These are phyloP conservation scores for Pachyuromys duprasi DNA, from an alignment of 2,797 vertebrate genomes.

Conservation along the genomic window DNA sequence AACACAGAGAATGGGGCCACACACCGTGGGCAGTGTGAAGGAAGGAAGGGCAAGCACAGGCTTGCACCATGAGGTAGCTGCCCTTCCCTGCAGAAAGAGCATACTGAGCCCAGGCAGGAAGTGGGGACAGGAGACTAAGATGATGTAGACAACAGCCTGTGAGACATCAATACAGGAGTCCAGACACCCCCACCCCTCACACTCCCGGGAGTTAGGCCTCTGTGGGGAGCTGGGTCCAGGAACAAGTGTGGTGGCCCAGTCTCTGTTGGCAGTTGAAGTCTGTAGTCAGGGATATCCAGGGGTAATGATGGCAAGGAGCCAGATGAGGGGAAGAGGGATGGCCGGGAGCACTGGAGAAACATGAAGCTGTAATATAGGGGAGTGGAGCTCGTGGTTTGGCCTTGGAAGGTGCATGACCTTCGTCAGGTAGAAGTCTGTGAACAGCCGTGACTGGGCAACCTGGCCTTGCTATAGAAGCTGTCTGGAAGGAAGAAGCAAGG, in stretches of 20 bases:
- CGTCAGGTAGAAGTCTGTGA: neutral
- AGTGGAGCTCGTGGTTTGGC: neutral
- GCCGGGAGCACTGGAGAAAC: neutral
- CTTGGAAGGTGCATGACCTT: neutral
- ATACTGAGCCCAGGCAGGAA: too few relatives aligned
- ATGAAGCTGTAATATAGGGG: too few relatives aligned
- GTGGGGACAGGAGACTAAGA: too few relatives aligned
- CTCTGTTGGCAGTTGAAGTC: neutral
- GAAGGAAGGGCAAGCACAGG: neutral
- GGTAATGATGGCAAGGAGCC: rapidly evolving
- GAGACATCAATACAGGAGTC: neutral
- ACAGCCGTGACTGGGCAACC: neutral
- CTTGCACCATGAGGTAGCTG: rapidly evolving
- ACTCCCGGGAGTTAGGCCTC: neutral
- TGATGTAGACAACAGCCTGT: neutral
- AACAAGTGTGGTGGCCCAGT: neutral
- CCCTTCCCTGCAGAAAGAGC: neutral
- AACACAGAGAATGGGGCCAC: neutral
- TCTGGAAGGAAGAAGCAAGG: neutral
- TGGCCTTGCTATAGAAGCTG: neutral
- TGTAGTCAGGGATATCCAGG: neutral
- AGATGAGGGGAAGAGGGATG: rapidly evolving
- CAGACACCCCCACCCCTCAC: too few relatives aligned
- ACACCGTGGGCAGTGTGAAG: rapidly evolving
- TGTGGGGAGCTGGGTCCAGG: neutral